Base-by-base conservation (phyloP, 1,140 invertebrate species). In the Panulirus ornatus region DNA sequence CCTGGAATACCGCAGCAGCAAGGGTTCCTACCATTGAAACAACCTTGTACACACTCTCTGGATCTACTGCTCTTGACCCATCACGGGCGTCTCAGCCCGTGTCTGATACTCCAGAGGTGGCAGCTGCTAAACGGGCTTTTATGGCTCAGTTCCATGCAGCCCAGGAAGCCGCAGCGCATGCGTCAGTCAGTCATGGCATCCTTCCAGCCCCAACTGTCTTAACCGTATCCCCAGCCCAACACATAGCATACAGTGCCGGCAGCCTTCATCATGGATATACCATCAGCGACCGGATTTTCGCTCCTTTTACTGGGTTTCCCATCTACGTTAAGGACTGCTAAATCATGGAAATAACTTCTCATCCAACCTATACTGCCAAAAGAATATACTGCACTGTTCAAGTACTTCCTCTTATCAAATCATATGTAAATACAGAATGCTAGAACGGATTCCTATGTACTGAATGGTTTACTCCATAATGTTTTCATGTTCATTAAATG, bases 1-100 rank as follows among this genome's bases (percentile, higher is more conserved):
- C 54, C 22, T 87, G 84, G 84, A 87, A 87, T 16, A 34, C 34
- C 9, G 84, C 84, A 38, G 84, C 84, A 38, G 42, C 84, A n/a
- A 44, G 84, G 38, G 84, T 87, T 58, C 84, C 84, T 51, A 87
- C 58, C 27, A 87, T 87, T 27, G 84, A 87, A 36, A 79, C 73
- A n/a, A 79, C 84, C 73, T 27, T 87, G 27, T 87, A 87, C 27
- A 38, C 42, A 2, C 36, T 87, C 6, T 47, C 73, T 14, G 84
- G 84, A 3, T 54, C 84, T 5, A 22, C 11, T 19, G 34, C 27
- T 14, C n/a, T 76, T 36, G 22, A 54, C 6, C 14, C 73, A n/a
- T 3, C 14, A n/a, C 40, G 44, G n/a, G 27, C 71, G 8, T 51
- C 76, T 30, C 8, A n/a, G n/a, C n/a, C 73, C 11, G 84, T 87